These are phyloP conservation scores for Pachypanchax playfairii DNA, from an alignment of 2,113 vertebrate species.

Conservation along the genomic window DNA sequence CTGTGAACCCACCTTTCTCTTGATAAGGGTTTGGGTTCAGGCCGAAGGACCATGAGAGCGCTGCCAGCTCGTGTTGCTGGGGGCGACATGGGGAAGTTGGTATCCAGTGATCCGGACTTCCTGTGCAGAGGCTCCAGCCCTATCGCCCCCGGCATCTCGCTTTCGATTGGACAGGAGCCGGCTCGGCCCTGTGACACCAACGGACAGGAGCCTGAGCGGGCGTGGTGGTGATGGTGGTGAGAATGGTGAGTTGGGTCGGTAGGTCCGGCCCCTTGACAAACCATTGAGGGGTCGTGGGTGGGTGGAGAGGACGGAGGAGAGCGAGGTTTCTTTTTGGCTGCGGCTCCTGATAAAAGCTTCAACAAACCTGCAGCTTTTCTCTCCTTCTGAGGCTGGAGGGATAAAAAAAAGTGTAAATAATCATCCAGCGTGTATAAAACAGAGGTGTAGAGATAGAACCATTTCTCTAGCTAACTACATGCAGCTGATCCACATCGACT, in stretches of 20 bases:
- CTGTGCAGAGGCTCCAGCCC: constrained; percentile 95
- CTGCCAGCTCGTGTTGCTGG: constrained; percentile 84
- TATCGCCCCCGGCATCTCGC: constrained; percentile 93
- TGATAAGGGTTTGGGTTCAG: constrained; percentile 91
- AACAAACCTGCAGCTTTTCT: constrained; percentile 92
- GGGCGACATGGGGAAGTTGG: constrained; percentile 92
- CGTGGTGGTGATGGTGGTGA: constrained; percentile 75
- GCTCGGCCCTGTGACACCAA: constrained; percentile 83
- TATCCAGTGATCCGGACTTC: constrained; percentile 95
- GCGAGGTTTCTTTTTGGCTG: constrained; percentile 93
- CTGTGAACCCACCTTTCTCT: constrained; percentile 86
- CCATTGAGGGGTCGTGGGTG: constrained; percentile 81
- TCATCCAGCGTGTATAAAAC: background rate
- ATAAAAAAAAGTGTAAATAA: background rate
- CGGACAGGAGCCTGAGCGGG: constrained; percentile 93
- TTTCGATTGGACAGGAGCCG: constrained; percentile 95
- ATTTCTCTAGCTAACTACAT: background rate
- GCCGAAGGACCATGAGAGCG: constrained; percentile 86
- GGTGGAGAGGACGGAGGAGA: constrained; percentile 93
- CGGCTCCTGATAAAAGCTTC: constrained; percentile 93
- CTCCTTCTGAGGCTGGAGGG: constrained; percentile 85
- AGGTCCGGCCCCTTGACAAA: constrained; percentile 79
- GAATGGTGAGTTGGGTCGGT: constrained; percentile 76
- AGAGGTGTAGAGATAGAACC: background rate
- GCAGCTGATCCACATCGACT: constrained; percentile 22